Conservation (phyloP, 2,113 vertebrate genomes). For the Clupea harengus region DNA sequence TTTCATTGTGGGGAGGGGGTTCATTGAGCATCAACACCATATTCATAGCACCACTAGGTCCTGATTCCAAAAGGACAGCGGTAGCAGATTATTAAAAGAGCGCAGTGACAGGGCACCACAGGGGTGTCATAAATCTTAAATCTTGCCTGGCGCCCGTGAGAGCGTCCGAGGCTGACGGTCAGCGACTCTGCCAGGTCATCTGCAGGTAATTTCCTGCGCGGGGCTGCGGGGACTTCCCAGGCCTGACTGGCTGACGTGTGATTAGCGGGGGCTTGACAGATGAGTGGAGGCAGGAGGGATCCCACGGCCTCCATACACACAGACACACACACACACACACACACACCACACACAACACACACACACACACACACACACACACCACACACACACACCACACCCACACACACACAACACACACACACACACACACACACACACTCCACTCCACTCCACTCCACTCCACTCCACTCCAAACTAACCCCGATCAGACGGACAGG, state of each 20-base stretch:
- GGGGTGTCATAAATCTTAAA: neutral
- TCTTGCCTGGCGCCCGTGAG: conserved; percentile 31
- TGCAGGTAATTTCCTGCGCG: conserved; percentile 56
- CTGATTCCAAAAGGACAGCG: neutral
- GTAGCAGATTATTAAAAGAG: neutral
- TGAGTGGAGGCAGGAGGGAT: conserved; percentile 53
- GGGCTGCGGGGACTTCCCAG: conserved; percentile 44
- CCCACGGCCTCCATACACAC: conserved; percentile 44
- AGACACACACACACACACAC: neutral
- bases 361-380: neutral
- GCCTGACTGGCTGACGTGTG: conserved; percentile 44
- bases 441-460: neutral
- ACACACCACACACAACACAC: neutral
- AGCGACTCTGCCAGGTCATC: conserved; percentile 35
- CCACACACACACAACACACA: too few relatives aligned
- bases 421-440: neutral
- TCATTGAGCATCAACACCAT: neutral
- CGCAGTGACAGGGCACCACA: neutral
- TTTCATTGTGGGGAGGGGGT: neutral
- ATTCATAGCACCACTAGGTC: neutral
- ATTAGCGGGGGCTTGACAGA: conserved; percentile 60
- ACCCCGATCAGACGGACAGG: conserved; percentile 58
- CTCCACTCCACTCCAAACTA: neutral
- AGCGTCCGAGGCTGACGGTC: conserved; percentile 38
- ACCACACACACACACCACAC: neutral